Base-by-base conservation (phyloP, 2,888 invertebrate genomes). In the Trichogramma dendrolimi region DNA sequence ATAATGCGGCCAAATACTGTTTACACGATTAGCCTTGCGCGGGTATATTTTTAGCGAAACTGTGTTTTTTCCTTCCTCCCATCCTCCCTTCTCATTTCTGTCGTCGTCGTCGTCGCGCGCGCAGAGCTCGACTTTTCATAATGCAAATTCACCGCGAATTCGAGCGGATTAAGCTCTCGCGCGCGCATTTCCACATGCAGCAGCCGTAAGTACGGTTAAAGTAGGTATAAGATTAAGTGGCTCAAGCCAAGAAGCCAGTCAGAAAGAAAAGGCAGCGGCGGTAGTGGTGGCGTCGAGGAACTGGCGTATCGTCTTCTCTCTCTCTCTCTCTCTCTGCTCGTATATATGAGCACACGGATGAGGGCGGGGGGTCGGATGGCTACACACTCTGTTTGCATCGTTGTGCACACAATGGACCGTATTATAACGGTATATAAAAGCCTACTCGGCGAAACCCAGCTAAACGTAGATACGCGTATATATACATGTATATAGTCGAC, bases 331-430 rank as follows among this genome's bases (percentile, higher is more conserved):
- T 27, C 27, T 27, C 27, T 27, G 27, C 27, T 27, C 27, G 27
- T 27, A 27, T 27, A 27, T 27, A 27, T 27, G 27, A 27, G 46
- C n/a, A 46, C 8, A 46, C 8, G 11, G 46, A 46, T 46, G 8
- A 46, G 11, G 46, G 8, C 2, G 46, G 8, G 11, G 8, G 46
- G 2, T n/a, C n/a, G 46, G 10, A 46, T 46, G 11, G 46, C n/a
- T 46, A 46, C 40, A 38, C 8, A 39, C 42, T 8, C 51, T 46
- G 55, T 58, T 55, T 54, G 60, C 57, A 44, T 63, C 63, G 60
- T 43, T 52, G 55, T 52, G 57, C 57, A 54, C 44, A 63, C 60
- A 63, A 63, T 63, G 60, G 60, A 52, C 49, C 49, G 52, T 48
- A 59, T 61, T 61, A 61, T 61, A 42, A 14, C 44, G 27, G 52